Base-by-base conservation (phyloP, 2,888 invertebrate species). In the Lepas anatifera region DNA sequence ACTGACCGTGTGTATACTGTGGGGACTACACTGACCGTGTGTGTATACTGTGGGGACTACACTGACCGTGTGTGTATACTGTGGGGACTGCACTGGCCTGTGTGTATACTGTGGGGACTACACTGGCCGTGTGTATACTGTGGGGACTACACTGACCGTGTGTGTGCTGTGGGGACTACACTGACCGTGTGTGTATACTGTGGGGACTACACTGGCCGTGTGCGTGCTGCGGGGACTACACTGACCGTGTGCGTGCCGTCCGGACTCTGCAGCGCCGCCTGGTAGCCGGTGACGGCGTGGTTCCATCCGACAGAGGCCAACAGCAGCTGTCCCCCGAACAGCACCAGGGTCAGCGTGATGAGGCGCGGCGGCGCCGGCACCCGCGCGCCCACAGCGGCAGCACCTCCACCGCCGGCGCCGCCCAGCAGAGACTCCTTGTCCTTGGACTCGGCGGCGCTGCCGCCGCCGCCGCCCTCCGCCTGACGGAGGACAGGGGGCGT, bases 241-340 rank as follows among this genome's bases (percentile, higher is more conserved):
- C 48, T 48, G 2, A 48, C 48, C 48, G 48, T 48, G 48, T 75
- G 73, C 6, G 82, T 82, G 74, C 82, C 80, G 70, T 84, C 84
- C 27, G 52, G 71, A 18, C 85, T 84, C 77, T 92, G 91, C 43
- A 92, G 78, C 76, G 90, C 80, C 75, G 89, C 86, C 75, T 91
- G 90, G 77, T 90, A 92, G 10, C 88, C 80, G 67, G 87, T 87
- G 75, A 92, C 90, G 76, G 90, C 91, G 39, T 90, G 85, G 81
- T 92, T 92, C 92, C 92, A 92, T 13, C 88, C 87, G 70, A 88
- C 81, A 0, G 90, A 90, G 70, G 89, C 88, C 0, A 90, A 78
- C 68, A 89, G 77, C 78, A 92, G 83, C 78, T 89, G 90, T 72
- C 74, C 74, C 48, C 75, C 77, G 75, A 74, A 78, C 82, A 71